These are phyloP conservation scores for Drosophila silvestris DNA, from an alignment of 2,888 invertebrate species.

Conservation along the genomic window DNA sequence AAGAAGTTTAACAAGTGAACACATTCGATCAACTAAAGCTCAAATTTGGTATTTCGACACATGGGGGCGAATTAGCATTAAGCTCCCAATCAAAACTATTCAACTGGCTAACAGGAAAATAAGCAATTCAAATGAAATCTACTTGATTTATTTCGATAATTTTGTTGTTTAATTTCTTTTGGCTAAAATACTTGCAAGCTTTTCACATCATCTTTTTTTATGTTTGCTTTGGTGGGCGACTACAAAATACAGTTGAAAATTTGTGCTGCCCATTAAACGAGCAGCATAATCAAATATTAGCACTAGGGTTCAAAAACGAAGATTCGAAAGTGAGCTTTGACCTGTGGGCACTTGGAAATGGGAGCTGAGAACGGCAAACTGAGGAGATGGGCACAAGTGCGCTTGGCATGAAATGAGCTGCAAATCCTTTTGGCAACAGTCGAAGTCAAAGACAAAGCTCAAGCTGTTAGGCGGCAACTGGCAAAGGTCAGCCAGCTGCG, in stretches of 20 bases:
- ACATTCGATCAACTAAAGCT: background rate
- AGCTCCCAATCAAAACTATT: background rate
- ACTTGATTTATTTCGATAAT: constrained; percentile 6
- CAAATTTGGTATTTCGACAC: background rate
- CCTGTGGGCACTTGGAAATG: background rate
- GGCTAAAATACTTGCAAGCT: constrained; percentile 2
- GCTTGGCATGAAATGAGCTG: constrained; percentile 76
- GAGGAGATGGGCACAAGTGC: constrained; percentile 47
- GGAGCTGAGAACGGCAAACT: background rate
- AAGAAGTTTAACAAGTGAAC: background rate
- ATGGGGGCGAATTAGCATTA: background rate
- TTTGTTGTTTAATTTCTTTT: background rate
- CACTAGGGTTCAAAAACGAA: constrained; percentile 52
- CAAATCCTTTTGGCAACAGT: constrained; percentile 76
- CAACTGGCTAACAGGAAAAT: background rate
- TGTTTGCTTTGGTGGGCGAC: background rate
- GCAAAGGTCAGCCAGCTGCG: constrained; percentile 43
- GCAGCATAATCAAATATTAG: constrained; percentile 76
- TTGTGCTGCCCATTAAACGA: constrained; percentile 55
- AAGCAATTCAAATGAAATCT: constrained; percentile 13
- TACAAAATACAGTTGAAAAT: constrained; percentile 40
- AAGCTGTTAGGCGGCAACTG: constrained; percentile 9
- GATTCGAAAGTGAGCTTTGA: constrained; percentile 9
- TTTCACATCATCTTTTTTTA: background rate
- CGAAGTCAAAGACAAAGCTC: constrained; percentile 16